Evolutionary conservation across 2,797 vertebrate species (phyloP).

Genomic region (Prunella strophiata): DNA sequence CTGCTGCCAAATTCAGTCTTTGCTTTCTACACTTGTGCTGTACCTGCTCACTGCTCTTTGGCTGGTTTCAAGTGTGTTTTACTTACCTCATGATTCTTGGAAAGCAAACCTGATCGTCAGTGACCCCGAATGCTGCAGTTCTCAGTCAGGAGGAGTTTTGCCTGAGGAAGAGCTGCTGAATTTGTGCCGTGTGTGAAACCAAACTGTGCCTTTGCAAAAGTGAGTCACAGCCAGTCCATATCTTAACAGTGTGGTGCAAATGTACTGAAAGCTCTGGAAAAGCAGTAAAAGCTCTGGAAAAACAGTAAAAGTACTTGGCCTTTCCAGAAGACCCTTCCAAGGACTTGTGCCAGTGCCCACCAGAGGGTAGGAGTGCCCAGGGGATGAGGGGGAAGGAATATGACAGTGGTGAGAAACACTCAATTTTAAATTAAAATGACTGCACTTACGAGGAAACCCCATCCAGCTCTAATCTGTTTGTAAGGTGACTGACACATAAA

Average conservation of each 20-base stretch:
- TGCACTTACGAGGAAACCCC: slow-evolving; percentile 62
- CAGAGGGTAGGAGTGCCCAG: neutral
- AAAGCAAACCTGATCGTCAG: slow-evolving; percentile 19
- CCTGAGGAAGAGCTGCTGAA: neutral
- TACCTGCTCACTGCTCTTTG: neutral
- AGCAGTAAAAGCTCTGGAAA: neutral
- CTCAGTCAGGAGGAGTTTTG: slow-evolving; percentile 1
- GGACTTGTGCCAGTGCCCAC: neutral
- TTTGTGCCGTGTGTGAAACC: neutral
- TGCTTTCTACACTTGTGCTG: slow-evolving; percentile 1
- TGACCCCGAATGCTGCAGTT: slow-evolving; percentile 2
- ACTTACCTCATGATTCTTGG: slow-evolving; percentile 40
- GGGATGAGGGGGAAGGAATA: neutral
- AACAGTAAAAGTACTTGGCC: neutral
- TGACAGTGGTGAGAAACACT: neutral
- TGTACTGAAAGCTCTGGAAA: neutral
- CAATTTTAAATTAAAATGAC: slow-evolving; percentile 68
- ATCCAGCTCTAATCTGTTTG: slow-evolving; percentile 68
- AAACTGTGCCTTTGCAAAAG: neutral
- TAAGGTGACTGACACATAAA: slow-evolving; percentile 73
- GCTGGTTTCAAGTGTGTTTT: neutral
- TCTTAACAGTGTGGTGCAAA: neutral
- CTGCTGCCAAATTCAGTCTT: slow-evolving; percentile 21
- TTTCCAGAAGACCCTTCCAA: neutral
- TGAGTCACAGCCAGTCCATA: rapidly evolving